Conservation (phyloP, 2,888 invertebrate species). For the Magallana nippona region DNA sequence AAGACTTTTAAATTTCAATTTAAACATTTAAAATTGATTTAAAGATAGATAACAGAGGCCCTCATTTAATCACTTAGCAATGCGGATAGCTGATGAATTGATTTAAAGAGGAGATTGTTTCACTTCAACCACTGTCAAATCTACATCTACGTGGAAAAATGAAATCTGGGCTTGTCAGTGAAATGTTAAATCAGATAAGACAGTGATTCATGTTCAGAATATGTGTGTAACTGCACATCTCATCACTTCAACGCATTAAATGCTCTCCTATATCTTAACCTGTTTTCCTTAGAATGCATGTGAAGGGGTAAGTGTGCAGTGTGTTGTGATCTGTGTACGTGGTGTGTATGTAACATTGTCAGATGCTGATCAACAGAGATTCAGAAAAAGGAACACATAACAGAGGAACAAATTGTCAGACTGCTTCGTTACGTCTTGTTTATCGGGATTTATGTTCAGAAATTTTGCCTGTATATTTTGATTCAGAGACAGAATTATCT, state of each 20-base stretch:
- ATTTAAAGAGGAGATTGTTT: background rate
- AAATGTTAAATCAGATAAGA: conserved; percentile 19
- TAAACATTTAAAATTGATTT: conserved; percentile 10
- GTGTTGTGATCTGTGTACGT: conserved; percentile 19
- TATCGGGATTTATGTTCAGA: background rate
- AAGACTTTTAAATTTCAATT: conserved; percentile 16
- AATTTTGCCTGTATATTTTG: conserved; percentile 6
- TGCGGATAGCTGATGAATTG: background rate
- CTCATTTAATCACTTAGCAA: background rate
- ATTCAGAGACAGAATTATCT: conserved; percentile 21
- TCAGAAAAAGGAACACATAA: background rate
- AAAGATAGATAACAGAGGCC: background rate
- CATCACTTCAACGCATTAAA: background rate
- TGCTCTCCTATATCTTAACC: background rate
- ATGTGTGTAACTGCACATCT: background rate
- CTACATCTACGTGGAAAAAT: background rate
- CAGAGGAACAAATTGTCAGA: background rate
- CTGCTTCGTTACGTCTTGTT: background rate
- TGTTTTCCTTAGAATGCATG: conserved; percentile 24
- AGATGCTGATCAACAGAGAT: background rate
- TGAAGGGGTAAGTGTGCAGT: conserved; percentile 27
- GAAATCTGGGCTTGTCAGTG: conserved; percentile 18
- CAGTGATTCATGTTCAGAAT: background rate
- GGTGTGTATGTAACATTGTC: background rate
- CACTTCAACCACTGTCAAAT: background rate